Evolutionary conservation across 2,888 invertebrate species (phyloP), one percentile per base, ranked within the genome.

Genomic region (Drosophila quinaria): DNA sequence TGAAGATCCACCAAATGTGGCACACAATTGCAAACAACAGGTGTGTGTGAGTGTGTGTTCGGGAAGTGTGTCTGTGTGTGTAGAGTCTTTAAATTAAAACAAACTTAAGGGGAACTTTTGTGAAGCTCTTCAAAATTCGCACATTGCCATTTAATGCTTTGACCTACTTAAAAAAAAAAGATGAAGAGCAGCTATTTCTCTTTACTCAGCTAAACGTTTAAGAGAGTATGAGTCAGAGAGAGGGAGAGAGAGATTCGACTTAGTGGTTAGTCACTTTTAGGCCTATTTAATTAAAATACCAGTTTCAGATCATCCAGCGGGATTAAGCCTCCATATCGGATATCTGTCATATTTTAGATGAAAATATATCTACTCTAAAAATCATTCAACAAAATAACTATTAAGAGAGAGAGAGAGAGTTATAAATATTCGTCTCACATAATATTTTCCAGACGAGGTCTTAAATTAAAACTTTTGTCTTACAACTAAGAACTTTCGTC

Each of bases 1-100:
- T 42, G 55, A 52, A 69, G 64, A 68, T 61, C 19, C 77, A 65
- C 60, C 69, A 62, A 77, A 62, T 62, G 69, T 69, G 78, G 69
- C 78, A 73, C 73, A 72, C 68, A 61, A 70, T 37, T 58, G 29
- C 60, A 51, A 66, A 37, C 42, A 44, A 19, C 77, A 77, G 76
- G 77, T 76, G 75, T 77, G 35, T 33, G 37, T 42, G 19, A 55
- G 54, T 50, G 19, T 22, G 19, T 49, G 46, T 5, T 37, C 4
- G 5, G n/a, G 37, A 4, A 37, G 39, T 41, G 41, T 41, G 17
- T 6, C 4, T 51, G 37, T 50, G 25, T 37, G 29, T 46, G 37
- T 51, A 22, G 35, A 44, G 19, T 22, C 11, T 22, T 39, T 15
- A 35, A 52, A n/a, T 47, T 60, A 33, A 47, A 29, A 33, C 44